These are phyloP conservation scores for Tringa solitaria DNA, from an alignment of 2,113 vertebrate genomes.

Conservation along the genomic window DNA sequence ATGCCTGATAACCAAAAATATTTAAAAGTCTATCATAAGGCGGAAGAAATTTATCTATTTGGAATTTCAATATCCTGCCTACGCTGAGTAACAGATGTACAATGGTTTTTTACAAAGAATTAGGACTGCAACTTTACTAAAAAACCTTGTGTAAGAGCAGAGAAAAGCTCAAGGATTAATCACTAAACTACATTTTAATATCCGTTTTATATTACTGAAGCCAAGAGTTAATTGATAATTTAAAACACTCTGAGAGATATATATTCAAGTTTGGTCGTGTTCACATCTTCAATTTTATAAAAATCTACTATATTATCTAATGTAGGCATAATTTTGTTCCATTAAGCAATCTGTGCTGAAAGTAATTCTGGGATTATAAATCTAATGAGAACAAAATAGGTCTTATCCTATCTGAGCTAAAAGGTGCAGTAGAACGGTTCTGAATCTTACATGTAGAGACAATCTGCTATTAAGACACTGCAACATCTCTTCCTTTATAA, in stretches of 20 bases:
- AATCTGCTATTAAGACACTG: neutral
- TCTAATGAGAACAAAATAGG: conserved; percentile 5
- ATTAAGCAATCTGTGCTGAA: conserved; percentile 27
- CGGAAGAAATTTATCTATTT: neutral
- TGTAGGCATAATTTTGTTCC: neutral
- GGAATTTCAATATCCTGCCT: neutral
- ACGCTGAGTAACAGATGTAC: neutral
- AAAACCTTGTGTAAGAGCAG: neutral
- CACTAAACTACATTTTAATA: conserved; percentile 12
- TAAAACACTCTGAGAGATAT: neutral
- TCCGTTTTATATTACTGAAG: neutral
- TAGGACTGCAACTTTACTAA: neutral
- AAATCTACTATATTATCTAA: neutral
- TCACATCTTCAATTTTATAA: neutral
- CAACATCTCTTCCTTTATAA: accelerated
- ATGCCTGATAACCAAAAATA: neutral
- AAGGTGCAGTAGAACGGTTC: neutral
- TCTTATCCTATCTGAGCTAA: neutral
- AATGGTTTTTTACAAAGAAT: neutral
- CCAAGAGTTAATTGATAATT: conserved; percentile 31
- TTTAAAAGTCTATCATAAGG: neutral
- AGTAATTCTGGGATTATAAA: conserved; percentile 29
- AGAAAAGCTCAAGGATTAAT: conserved; percentile 29
- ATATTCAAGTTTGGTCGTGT: neutral
- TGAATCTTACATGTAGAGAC: neutral